Conservation (phyloP, 1,140 invertebrate genomes). For the Whitmania pigra region DNA sequence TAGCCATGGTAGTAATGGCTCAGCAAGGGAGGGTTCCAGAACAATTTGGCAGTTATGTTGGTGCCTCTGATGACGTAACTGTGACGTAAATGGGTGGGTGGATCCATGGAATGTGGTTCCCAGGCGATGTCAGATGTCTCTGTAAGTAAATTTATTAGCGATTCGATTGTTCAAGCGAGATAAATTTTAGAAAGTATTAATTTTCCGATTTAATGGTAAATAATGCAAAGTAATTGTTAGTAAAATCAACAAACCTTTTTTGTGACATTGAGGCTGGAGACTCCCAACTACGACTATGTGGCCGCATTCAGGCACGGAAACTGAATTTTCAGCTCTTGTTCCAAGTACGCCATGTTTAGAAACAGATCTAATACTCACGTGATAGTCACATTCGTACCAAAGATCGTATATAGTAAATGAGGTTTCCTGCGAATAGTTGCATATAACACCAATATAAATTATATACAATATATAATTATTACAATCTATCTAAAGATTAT, state of each 20-base stretch:
- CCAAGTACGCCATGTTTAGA: neutral
- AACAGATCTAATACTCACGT: neutral
- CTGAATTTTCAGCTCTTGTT: neutral
- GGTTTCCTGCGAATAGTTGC: neutral
- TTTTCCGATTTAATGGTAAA: neutral
- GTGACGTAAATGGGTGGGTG: neutral
- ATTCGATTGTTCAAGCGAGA: too few relatives aligned
- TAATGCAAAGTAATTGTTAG: neutral
- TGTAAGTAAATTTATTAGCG: too few relatives aligned
- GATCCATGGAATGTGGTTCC: neutral
- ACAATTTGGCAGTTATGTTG: slow-evolving; percentile 1
- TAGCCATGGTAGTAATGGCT: neutral
- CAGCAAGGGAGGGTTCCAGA: neutral
- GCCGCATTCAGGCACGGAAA: neutral
- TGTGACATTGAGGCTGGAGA: neutral
- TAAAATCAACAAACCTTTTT: neutral
- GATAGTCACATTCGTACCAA: neutral
- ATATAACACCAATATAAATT: too few relatives aligned
- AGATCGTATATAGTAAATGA: neutral
- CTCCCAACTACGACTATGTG: neutral
- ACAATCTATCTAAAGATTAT: too few relatives aligned
- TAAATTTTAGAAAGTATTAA: too few relatives aligned
- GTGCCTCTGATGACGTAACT: slow-evolving; percentile 8
- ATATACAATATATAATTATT: too few relatives aligned
- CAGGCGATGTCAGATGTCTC: too few relatives aligned